Evolutionary conservation across 1,140 invertebrate species (phyloP).

Genomic region (Campoletis sonorensis): DNA sequence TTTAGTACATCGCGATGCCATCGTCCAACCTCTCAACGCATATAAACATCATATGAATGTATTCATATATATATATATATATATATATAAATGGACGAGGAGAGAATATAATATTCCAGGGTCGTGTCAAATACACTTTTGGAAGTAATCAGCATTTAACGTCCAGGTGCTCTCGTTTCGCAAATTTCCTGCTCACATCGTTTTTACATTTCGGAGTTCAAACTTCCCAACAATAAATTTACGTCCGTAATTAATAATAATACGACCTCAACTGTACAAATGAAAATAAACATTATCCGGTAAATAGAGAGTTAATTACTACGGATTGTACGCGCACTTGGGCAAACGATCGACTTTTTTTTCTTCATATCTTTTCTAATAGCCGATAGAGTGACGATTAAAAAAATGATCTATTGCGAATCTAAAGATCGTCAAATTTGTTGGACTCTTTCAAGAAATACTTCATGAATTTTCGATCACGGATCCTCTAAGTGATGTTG

Average conservation of each 20-base stretch:
- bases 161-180: neutral
- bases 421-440: neutral
- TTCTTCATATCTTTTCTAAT: no score
- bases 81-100: neutral
- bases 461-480: constrained; percentile 60
- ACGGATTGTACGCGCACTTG: no score
- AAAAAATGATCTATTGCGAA: neutral
- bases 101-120: constrained; percentile 1
- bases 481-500: constrained; percentile 54
- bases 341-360: no score
- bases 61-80: neutral
- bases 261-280: no score
- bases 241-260: no score
- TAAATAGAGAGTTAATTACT: no score
- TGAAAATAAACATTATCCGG: no score
- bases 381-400: no score
- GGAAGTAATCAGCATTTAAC: constrained; percentile 5
- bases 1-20: neutral
- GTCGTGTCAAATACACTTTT: constrained; percentile 5
- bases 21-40: neutral
- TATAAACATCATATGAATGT: neutral
- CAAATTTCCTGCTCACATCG: neutral
- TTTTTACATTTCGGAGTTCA: neutral
- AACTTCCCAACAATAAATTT: neutral
- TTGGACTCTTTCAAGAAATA: constrained; percentile 15